Evolutionary conservation across 2,797 vertebrate genomes (phyloP).

Genomic region (Syndactyla subalaris): DNA sequence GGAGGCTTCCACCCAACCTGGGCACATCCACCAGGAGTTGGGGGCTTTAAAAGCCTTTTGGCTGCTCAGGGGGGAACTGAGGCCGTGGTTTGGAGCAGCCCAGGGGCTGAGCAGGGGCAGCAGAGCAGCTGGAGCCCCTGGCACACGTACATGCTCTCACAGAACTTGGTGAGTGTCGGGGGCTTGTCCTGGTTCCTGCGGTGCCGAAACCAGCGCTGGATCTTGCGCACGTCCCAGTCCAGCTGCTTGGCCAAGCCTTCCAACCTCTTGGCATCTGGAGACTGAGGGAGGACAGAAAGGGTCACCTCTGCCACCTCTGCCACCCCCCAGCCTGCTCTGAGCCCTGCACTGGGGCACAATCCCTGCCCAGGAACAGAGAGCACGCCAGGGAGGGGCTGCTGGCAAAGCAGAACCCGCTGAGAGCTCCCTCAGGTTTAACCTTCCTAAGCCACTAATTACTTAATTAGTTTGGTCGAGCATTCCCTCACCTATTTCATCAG

Average conservation of each 20-base stretch:
- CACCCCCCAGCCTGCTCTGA: neutral
- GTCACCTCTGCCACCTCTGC: conserved; percentile 5
- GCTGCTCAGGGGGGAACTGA: neutral
- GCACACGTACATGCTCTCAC: conserved; percentile 96
- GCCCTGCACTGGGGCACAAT: neutral
- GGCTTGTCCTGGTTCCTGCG: conserved; percentile 97
- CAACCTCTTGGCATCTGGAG: conserved; percentile 88
- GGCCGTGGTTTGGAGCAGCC: neutral
- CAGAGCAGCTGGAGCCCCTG: neutral
- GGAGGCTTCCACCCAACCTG: too few relatives aligned
- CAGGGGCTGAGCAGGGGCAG: neutral
- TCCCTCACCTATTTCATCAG: neutral
- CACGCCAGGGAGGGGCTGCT: neutral
- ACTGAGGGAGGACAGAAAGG: conserved; percentile 75
- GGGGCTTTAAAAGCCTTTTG: neutral
- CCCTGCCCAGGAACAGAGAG: neutral
- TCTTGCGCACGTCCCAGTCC: conserved; percentile 94
- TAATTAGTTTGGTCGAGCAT: neutral
- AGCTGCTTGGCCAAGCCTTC: conserved; percentile 95
- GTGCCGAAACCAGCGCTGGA: conserved; percentile 96
- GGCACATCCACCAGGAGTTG: too few relatives aligned
- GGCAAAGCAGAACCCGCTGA: neutral
- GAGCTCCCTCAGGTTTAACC: neutral
- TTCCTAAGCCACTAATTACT: neutral
- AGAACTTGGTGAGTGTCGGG: conserved; percentile 92